Percentiles rank a stretch among this genome's conserved stretches.
Conservation (phyloP, 2,797 vertebrate genomes). For the Avahi laniger region DNA sequence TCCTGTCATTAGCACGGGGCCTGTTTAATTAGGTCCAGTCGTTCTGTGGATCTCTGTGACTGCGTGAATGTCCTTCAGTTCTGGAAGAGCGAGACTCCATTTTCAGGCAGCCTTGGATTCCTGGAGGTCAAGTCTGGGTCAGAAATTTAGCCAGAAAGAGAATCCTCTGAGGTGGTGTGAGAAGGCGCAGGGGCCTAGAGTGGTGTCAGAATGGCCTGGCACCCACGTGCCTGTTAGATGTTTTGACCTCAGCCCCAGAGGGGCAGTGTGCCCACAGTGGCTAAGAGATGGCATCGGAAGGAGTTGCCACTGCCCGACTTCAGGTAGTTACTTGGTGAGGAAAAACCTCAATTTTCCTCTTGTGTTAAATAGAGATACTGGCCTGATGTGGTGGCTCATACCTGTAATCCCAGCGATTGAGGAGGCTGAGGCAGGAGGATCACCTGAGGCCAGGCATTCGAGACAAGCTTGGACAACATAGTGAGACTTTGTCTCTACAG, state of each 20-base stretch:
- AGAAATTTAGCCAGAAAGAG: background rate
- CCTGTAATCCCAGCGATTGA: background rate
- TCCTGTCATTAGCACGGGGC: background rate
- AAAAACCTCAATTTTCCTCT: conserved; percentile 17
- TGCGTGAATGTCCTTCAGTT: background rate
- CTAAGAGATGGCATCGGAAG: background rate
- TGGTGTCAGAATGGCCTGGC: background rate
- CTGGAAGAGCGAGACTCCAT: background rate
- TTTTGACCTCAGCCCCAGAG: background rate
- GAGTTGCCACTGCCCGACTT: background rate
- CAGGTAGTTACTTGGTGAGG: background rate
- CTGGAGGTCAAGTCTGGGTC: background rate
- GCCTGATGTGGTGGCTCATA: background rate
- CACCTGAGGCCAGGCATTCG: background rate
- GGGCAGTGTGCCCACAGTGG: rapidly evolving
- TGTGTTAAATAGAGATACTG: too few relatives aligned
- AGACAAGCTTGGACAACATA: background rate
- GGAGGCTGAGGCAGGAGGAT: background rate
- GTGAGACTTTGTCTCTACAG: background rate
- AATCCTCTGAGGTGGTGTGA: background rate
- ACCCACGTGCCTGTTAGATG: background rate
- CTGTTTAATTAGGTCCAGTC: background rate
- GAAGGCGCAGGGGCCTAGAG: background rate
- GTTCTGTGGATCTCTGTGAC: background rate
- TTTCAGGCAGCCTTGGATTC: background rate